Base-by-base conservation (phyloP, 2,113 vertebrate genomes). In the Shinisaurus crocodilurus region DNA sequence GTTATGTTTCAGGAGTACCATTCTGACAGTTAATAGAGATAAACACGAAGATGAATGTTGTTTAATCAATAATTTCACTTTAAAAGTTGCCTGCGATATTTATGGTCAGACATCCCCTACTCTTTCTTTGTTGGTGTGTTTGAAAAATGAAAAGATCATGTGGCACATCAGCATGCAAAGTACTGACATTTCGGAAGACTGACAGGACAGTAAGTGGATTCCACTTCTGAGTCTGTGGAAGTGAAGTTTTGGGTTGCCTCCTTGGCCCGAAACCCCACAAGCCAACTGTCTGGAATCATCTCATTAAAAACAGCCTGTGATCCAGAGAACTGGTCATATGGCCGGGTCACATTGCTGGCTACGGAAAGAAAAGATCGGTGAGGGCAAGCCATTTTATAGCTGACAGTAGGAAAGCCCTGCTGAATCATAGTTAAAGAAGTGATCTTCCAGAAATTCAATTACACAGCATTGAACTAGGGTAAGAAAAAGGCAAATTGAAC, bases 11-110 rank as follows among this genome's bases (percentile, higher is more conserved):
- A 94, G 94, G 65, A 94, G 76, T 94, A 67, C 72, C 92, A 12
- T 93, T 91, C 70, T 76, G 77, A 84, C 75, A 89, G 75, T 87
- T 86, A 96, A 94, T 37, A n/a, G 92, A 92, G 82, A 93, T 90
- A 67, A 96, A 92, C 90, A 91, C 92, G 89, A 96, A 92, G 89
- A 91, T 92, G 89, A 37, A 91, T 69, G 92, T 91, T 90, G 89
- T 95, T 92, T 93, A 94, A 96, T 94, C 95, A 94, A 94, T 95
- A 95, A 94, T 94, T 96, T 96, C 95, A 95, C 96, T 96, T 94
- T 94, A 82, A 93, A 82, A 57, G 92, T 63, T 91, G 67, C 92
- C 90, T 94, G 70, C 89, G 76, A 95, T 96, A 96, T 96, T 94
- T 65, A 92, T 88, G 20, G 69, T 92, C 93, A 94, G 80, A 29